phyloP scores from a whole-genome alignment of 2,888 invertebrate species.

The Eupithecia tripunctaria region DNA sequence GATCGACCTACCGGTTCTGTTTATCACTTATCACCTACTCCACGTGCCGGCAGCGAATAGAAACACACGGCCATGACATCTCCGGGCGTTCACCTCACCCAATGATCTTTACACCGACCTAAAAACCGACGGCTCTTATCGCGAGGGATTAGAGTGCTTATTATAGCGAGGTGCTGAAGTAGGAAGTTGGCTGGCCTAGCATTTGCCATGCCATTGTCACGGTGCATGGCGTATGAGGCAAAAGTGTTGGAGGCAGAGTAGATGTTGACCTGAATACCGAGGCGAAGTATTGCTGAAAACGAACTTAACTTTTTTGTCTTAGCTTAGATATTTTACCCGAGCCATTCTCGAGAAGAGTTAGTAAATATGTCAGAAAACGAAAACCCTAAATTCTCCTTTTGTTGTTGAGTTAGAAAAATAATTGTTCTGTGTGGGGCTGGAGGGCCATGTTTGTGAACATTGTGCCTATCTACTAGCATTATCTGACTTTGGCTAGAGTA shows the following conservation, averaged over 20 bases:
- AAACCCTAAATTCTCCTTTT: too few species aligned
- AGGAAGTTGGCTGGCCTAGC: conserved; percentile 27
- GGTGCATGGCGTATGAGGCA: conserved; percentile 34
- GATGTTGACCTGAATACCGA: conserved; percentile 41
- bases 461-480: too few species aligned
- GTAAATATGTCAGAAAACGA: too few species aligned
- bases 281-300: conserved; percentile 33
- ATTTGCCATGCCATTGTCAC: conserved; percentile 43
- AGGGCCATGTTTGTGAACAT: too few species aligned
- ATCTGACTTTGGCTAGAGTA: too few species aligned
- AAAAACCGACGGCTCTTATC: conserved; percentile 60
- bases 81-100: conserved; percentile 72
- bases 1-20: conserved; percentile 46
- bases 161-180: conserved; percentile 33
- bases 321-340: neutral
- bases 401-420: too few species aligned
- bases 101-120: conserved; percentile 70
- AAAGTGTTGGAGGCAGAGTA: conserved; percentile 28
- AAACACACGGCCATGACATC: conserved; percentile 72
- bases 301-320: conserved; percentile 22
- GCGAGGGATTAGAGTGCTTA: conserved; percentile 49
- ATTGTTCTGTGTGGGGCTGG: too few species aligned
- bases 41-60: conserved; percentile 53
- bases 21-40: conserved; percentile 54
- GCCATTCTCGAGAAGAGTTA: neutral